Percentiles rank a stretch among this genome's conserved stretches.
phyloP scores from a whole-genome alignment of 2,113 vertebrate genomes.

The Ictidomys tridecemlineatus region DNA sequence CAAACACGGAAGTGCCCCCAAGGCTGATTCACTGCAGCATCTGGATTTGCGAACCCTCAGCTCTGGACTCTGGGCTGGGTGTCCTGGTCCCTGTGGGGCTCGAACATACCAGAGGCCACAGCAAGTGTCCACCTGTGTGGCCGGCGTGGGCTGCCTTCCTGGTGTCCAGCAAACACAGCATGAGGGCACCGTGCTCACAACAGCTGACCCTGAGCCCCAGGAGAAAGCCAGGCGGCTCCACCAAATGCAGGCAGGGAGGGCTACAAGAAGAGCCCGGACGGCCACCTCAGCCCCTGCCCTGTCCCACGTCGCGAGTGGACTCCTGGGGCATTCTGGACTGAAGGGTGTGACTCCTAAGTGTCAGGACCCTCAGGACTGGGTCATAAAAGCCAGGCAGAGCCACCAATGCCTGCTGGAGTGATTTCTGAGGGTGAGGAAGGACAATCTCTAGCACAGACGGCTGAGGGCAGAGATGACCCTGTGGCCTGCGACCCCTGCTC shows the following conservation, averaged over 20 bases:
- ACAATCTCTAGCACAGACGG: background rate
- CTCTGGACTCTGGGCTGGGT: background rate
- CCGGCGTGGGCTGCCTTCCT: background rate
- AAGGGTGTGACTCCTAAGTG: no score
- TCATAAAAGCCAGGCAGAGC: background rate
- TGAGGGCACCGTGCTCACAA: background rate
- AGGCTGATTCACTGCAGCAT: background rate
- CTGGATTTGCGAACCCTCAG: background rate
- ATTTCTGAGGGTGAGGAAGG: background rate
- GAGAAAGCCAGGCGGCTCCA: background rate
- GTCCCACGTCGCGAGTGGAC: background rate
- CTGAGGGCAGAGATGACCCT: no score
- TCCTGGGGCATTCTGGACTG: background rate
- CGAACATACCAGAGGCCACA: background rate
- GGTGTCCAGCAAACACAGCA: background rate
- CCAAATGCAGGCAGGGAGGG: background rate
- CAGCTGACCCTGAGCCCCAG: no score
- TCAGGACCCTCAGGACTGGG: background rate
- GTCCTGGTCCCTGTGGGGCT: background rate
- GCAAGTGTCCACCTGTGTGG: background rate
- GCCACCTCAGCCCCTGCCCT: background rate
- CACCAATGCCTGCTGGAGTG: background rate
- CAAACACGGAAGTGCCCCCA: background rate
- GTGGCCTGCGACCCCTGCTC: background rate
- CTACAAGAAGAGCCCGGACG: background rate